Conservation (phyloP, 2,113 vertebrate genomes). For the Paratilapia polleni region DNA sequence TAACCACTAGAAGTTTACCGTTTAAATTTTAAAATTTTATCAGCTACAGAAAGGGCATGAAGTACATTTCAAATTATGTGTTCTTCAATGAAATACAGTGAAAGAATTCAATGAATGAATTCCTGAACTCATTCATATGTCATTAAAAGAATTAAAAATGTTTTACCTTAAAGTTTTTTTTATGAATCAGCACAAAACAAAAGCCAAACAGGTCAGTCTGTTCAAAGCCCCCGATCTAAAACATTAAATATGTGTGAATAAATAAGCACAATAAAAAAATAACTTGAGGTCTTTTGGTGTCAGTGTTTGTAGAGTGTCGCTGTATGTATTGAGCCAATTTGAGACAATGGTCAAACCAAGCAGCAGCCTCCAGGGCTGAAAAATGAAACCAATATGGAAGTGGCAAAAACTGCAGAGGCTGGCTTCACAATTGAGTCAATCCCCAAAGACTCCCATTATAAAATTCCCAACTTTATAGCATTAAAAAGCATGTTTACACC, state of each 20-base stretch:
- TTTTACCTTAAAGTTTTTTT: not conserved
- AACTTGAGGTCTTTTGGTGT: not conserved
- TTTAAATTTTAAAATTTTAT: not conserved
- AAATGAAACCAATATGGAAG: not conserved
- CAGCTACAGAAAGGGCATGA: not conserved
- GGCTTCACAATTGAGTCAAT: too few relatives aligned
- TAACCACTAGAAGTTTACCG: not conserved
- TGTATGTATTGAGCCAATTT: not conserved
- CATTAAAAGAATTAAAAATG: not conserved
- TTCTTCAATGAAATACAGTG: constrained; percentile 7
- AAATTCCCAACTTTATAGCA: too few relatives aligned
- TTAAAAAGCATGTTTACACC: too few relatives aligned
- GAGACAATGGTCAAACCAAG: not conserved
- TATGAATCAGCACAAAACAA: not conserved
- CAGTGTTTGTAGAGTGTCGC: not conserved
- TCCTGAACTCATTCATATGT: not conserved
- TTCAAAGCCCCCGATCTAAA: not conserved
- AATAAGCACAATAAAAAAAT: not conserved
- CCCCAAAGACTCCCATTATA: too few relatives aligned
- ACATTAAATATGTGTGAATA: not conserved
- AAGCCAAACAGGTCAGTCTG: not conserved
- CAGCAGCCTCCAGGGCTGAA: not conserved
- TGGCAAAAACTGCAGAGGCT: too few relatives aligned
- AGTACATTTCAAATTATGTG: not conserved
- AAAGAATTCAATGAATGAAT: too few relatives aligned